phyloP scores from a whole-genome alignment of 2,113 vertebrate species.

The Talpa occidentalis region DNA sequence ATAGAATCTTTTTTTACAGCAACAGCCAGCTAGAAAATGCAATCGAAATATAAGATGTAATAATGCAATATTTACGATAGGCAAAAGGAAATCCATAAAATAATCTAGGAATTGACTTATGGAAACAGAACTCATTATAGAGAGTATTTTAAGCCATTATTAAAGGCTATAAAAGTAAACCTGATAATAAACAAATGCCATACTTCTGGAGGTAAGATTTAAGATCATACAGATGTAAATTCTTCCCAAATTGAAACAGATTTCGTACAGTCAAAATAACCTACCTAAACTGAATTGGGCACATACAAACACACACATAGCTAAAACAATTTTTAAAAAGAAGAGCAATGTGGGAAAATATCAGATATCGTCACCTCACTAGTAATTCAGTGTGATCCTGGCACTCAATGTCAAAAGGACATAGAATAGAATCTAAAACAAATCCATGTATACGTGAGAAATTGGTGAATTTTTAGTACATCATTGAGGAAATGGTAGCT shows the following conservation, averaged over 20 bases:
- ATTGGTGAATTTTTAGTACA: neutral
- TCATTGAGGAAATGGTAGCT: neutral
- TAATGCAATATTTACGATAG: neutral
- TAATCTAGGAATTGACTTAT: neutral
- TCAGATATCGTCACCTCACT: neutral
- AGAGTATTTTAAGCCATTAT: neutral
- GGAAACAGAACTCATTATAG: neutral
- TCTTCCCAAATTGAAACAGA: neutral
- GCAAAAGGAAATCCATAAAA: neutral
- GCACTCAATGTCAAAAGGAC: neutral
- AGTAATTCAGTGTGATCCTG: neutral
- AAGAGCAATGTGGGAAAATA: neutral
- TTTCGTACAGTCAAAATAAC: neutral
- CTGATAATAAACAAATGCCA: neutral
- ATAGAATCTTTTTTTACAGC: conserved; percentile 11
- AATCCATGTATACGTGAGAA: neutral
- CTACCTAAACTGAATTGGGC: neutral
- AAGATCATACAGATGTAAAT: neutral
- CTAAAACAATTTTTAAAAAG: conserved; percentile 17
- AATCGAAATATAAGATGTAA: neutral
- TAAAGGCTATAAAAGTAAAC: conserved; percentile 18
- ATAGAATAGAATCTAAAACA: conserved; percentile 22
- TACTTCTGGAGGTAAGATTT: neutral
- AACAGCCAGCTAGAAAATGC: neutral
- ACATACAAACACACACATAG: neutral